Conservation (phyloP, 2,888 invertebrate species). For the Cantharis lateralis region DNA sequence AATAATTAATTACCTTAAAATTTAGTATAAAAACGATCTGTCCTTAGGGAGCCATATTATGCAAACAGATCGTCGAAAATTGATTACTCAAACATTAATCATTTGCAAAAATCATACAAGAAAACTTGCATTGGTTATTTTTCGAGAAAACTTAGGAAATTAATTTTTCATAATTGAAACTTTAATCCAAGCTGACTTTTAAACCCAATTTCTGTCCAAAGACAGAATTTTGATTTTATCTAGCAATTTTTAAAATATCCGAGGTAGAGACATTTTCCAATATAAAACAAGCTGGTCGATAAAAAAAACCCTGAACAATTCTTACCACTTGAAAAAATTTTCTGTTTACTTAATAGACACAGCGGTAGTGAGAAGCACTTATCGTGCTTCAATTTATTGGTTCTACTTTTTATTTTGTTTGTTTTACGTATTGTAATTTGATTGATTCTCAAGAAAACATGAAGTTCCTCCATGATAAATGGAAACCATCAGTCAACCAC, state of each 20-base stretch:
- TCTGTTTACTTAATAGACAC: background rate
- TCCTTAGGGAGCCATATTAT: constrained; percentile 10
- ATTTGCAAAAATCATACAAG: constrained; percentile 7
- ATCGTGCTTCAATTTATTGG: background rate
- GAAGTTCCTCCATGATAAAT: background rate
- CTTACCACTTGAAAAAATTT: background rate
- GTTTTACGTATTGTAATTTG: background rate
- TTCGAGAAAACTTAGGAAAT: background rate
- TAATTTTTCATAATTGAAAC: background rate
- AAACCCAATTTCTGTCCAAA: no score
- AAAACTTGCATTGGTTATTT: background rate
- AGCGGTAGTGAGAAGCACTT: background rate
- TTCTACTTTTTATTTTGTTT: background rate
- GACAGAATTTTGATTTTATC: background rate
- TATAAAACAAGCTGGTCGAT: background rate
- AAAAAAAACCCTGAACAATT: background rate
- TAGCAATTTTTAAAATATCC: background rate
- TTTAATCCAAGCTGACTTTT: no score
- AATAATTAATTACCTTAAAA: constrained; percentile 16
- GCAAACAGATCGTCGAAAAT: constrained; percentile 14
- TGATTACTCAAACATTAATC: constrained; percentile 20
- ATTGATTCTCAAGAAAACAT: background rate
- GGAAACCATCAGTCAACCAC: background rate
- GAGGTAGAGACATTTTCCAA: background rate
- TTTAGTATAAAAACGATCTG: constrained; percentile 9